These are phyloP conservation scores for Perca flavescens DNA, from an alignment of 2,113 vertebrate species.

Conservation along the genomic window DNA sequence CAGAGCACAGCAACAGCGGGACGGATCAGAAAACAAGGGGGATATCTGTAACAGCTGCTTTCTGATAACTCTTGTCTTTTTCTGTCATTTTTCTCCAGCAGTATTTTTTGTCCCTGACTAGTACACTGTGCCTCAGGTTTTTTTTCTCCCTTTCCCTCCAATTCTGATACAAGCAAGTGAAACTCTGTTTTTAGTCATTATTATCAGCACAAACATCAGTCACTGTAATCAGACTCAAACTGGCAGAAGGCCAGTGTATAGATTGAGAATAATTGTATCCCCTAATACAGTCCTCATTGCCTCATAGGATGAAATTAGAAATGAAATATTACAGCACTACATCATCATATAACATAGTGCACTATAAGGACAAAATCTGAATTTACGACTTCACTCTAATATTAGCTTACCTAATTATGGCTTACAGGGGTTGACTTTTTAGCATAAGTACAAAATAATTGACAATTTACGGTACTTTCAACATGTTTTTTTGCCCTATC, in stretches of 20 bases:
- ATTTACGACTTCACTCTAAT: not conserved
- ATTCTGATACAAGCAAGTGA: not conserved
- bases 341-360: not conserved
- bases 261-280: constrained; percentile 10
- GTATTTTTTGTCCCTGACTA: constrained; percentile 28
- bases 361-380: not conserved
- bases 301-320: not conserved
- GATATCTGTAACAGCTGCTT: constrained; percentile 31
- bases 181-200: constrained; percentile 17
- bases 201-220: constrained; percentile 46
- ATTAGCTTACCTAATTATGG: not conserved
- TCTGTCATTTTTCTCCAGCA: constrained; percentile 34
- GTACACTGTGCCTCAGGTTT: constrained; percentile 10
- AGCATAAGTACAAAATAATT: not conserved
- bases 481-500: too few relatives aligned
- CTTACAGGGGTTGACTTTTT: not conserved
- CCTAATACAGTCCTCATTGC: not conserved
- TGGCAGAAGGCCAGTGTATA: not conserved
- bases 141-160: not conserved
- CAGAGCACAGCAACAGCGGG: not conserved
- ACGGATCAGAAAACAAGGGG: not conserved
- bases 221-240: constrained; percentile 38
- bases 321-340: not conserved
- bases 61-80: constrained; percentile 33
- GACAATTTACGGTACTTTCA: too few relatives aligned